Conservation (phyloP, 53 echinoderm and acorn worm genomes). For the Pentamera pediparva region DNA sequence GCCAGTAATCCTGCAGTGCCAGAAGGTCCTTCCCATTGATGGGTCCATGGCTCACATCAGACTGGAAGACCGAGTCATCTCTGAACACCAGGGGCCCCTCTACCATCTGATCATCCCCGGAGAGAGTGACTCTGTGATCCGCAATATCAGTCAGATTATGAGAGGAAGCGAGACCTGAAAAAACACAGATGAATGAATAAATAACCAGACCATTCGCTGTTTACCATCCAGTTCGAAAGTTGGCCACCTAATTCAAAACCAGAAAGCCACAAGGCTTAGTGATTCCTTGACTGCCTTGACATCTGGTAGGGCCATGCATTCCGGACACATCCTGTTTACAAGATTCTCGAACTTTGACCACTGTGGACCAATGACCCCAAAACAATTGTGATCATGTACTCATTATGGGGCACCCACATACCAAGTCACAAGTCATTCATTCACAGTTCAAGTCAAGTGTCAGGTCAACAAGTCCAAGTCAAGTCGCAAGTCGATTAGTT, state of each 20-base stretch:
- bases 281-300: no score
- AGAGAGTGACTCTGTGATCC: slow-evolving; percentile 31
- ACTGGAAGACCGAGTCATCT: slow-evolving; percentile 23
- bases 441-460: no score
- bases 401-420: no score
- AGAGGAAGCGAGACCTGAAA: slow-evolving; percentile 22
- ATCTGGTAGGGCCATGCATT: no score
- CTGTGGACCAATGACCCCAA: no score
- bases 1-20: not conserved
- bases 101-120: slow-evolving; percentile 16
- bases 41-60: not conserved
- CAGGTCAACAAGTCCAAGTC: no score
- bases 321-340: no score
- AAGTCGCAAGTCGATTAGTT: no score
- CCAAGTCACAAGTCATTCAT: no score
- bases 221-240: not conserved
- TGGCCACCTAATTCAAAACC: not conserved
- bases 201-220: not conserved
- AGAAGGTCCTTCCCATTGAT: slow-evolving; percentile 46
- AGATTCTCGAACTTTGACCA: no score
- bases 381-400: no score
- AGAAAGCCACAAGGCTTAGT: no score
- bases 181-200: not conserved
- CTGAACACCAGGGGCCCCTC: slow-evolving; percentile 18
- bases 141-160: slow-evolving; percentile 27